Base-by-base conservation (phyloP, 2,888 invertebrate genomes). In the Pediacus dermestoides region DNA sequence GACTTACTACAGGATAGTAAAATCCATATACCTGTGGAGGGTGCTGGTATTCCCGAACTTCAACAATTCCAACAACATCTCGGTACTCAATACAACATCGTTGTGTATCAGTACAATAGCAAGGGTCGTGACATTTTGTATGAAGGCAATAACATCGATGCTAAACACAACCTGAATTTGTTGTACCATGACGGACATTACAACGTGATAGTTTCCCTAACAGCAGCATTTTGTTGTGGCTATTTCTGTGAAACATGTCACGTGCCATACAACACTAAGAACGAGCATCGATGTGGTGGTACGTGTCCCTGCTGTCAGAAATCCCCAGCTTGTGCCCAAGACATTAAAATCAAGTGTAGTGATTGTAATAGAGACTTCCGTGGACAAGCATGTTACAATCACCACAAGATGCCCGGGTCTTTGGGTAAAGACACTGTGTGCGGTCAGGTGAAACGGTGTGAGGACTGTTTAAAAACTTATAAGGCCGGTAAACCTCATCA, bases 171-270 rank as follows among this genome's bases (percentile, higher is more conserved):
- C 16, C 21, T 42, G n/a, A 39, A 45, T 41, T 18, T 45, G 1
- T 14, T 39, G 2, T 31, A 39, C 28, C 32, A 48, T 15, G 12
- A 46, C 4, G 7, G 21, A 4, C 46, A 49, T 32, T 42, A 22
- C 21, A 42, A 37, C 11, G 42, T 44, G 2, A 48, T 46, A 7
- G 39, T 36, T 1, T 40, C 36, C 9, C 31, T 46, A 2, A 43
- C 46, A 1, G 30, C 43, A 2, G 48, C 43, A 2, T 46, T 48
- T 36, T 30, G 36, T 21, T 43, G 34, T 23, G 9, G 2, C 4
- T 45, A 43, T 37, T 48, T 22, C 26, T 48, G 45, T 25, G 35
- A 40, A 33, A 6, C 16, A 4, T 49, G 46, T 30, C 30, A 42
- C 10, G 33, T 39, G 6, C 45, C 50, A 1, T 56, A 42, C 31